Conservation (phyloP, 2,888 invertebrate genomes). For the Lysandra bellargus region DNA sequence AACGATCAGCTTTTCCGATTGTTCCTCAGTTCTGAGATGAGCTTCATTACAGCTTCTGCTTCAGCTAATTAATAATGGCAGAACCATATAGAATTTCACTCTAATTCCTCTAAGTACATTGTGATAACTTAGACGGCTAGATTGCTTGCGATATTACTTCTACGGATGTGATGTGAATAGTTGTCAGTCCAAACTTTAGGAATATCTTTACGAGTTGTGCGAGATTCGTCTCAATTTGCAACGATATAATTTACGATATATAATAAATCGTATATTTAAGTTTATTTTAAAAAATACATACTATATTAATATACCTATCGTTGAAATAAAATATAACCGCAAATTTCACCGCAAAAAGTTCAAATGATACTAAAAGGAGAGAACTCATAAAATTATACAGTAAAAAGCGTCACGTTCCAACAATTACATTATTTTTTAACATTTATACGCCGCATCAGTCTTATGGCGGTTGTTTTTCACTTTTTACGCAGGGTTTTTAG, state of each 20-base stretch:
- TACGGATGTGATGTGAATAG: background rate
- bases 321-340: no score
- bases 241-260: background rate
- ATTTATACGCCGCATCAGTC: slow-evolving; percentile 17
- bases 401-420: slow-evolving; percentile 8
- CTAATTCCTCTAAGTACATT: slow-evolving; percentile 22
- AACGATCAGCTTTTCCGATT: slow-evolving; percentile 30
- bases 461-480: slow-evolving; percentile 4
- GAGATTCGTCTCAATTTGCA: background rate
- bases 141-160: background rate
- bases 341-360: background rate
- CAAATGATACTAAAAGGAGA: slow-evolving; percentile 4
- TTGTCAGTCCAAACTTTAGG: slow-evolving; percentile 2
- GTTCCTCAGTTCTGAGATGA: slow-evolving; percentile 28
- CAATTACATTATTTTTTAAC: slow-evolving; percentile 17
- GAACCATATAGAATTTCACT: slow-evolving; percentile 25
- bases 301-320: no score
- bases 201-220: background rate
- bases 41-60: slow-evolving; percentile 26
- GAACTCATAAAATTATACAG: background rate
- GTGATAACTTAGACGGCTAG: slow-evolving; percentile 9
- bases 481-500: slow-evolving; percentile 3
- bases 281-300: no score
- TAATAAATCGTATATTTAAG: background rate
- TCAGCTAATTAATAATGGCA: slow-evolving; percentile 23